These are phyloP conservation scores for Sebastes dallii DNA, from an alignment of 2,797 vertebrate genomes.

Conservation along the genomic window DNA sequence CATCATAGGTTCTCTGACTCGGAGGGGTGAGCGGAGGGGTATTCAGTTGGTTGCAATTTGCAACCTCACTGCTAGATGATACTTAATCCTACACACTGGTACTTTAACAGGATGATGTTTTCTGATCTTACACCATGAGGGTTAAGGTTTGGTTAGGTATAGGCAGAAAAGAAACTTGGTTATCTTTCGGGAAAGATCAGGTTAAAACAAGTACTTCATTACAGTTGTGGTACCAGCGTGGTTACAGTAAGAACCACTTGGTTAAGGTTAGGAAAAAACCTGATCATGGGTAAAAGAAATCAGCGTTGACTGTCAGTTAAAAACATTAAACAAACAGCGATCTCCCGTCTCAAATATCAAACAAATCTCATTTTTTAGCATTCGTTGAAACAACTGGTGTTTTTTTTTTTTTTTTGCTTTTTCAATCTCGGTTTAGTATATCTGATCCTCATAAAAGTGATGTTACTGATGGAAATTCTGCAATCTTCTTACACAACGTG, in stretches of 20 bases:
- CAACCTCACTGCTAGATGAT: too few relatives aligned
- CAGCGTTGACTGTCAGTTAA: neutral
- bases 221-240: neutral
- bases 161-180: too few relatives aligned
- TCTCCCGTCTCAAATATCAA: neutral
- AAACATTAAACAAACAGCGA: neutral
- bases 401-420: neutral
- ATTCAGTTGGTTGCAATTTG: too few relatives aligned
- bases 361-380: too few relatives aligned
- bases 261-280: neutral
- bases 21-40: too few relatives aligned
- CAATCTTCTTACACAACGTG: neutral
- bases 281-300: neutral
- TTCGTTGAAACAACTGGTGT: neutral
- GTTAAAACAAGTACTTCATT: neutral
- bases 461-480: neutral
- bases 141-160: too few relatives aligned
- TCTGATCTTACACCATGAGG: too few relatives aligned
- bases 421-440: neutral
- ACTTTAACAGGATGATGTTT: too few relatives aligned
- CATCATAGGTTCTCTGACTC: too few relatives aligned
- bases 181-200: neutral
- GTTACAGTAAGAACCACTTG: neutral
- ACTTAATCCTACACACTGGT: too few relatives aligned
- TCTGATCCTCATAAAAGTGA: neutral